A percentile compares a stretch with the other conserved stretches of the same genome.
Conservation (phyloP, 37 sponge, comb jelly and placozoan genomes). For the Agelas oroides region DNA sequence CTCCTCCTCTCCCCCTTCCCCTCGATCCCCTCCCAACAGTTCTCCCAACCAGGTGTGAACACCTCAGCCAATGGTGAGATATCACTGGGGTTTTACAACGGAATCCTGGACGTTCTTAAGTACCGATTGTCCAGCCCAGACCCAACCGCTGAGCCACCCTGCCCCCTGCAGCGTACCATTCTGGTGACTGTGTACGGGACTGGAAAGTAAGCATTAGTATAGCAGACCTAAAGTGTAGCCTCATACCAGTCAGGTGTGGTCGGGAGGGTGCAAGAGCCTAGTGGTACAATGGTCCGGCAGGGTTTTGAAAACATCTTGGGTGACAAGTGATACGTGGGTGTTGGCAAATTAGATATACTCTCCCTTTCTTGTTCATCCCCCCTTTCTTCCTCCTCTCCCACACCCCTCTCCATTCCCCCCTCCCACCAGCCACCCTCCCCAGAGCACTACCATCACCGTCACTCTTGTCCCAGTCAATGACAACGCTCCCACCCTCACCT, state of each 20-base stretch:
- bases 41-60: not conserved
- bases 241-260: too few species aligned
- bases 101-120: not conserved
- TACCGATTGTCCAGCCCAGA: not conserved
- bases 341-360: too few species aligned
- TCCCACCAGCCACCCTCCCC: slow-evolving; percentile 22
- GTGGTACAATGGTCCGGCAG: too few species aligned
- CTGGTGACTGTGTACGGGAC: slow-evolving; percentile 23
- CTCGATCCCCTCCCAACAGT: not conserved
- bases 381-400: too few species aligned
- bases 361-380: too few species aligned
- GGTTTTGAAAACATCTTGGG: too few species aligned
- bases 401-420: not conserved
- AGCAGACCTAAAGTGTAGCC: too few species aligned
- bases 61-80: not conserved
- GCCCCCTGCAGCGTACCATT: slow-evolving; percentile 34
- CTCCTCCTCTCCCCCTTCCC: not conserved
- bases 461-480: slow-evolving; percentile 1
- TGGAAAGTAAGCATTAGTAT: slow-evolving; percentile 22
- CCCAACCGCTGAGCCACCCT: slow-evolving; percentile 12
- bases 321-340: too few species aligned
- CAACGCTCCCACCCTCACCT: slow-evolving; percentile 17
- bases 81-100: not conserved
- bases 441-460: slow-evolving; percentile 19
- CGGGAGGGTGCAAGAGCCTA: too few species aligned